Conservation (phyloP, 2,797 vertebrate species). For the Artibeus lituratus region DNA sequence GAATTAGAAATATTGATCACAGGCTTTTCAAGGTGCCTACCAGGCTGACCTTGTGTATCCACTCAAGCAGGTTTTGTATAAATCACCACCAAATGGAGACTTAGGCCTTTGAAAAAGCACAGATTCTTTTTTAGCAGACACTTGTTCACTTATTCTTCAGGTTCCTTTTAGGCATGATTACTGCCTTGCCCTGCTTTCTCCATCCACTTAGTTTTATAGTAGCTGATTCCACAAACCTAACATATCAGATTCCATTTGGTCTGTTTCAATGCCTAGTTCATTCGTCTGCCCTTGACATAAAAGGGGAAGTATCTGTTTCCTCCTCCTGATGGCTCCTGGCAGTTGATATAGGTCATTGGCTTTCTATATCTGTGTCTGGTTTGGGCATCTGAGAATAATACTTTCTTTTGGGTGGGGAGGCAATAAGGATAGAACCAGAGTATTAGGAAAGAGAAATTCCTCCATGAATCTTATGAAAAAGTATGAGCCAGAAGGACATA, state of each 20-base stretch:
- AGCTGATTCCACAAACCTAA: conserved; percentile 20
- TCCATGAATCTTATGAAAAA: background rate
- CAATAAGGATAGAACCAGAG: background rate
- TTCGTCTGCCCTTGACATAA: conserved; percentile 22
- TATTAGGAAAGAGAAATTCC: background rate
- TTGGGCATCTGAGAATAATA: background rate
- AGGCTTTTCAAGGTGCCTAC: background rate
- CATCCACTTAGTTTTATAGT: conserved; percentile 13
- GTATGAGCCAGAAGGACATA: background rate
- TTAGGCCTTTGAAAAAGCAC: background rate
- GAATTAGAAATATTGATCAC: conserved; percentile 6
- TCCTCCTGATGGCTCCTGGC: background rate
- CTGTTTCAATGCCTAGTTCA: background rate
- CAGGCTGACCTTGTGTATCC: background rate
- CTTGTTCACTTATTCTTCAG: background rate
- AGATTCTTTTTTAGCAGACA: conserved; percentile 12
- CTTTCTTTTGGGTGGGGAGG: background rate
- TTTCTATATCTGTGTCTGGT: background rate
- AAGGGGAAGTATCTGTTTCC: background rate
- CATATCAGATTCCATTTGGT: conserved; percentile 12
- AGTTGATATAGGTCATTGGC: background rate
- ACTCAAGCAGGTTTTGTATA: background rate
- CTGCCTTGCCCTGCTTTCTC: background rate
- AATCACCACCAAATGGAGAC: background rate
- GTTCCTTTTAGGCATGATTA: background rate